Evolutionary conservation across 35 echinoderm and acorn worm species (phyloP).

Genomic region (Ophioderma brevispina): DNA sequence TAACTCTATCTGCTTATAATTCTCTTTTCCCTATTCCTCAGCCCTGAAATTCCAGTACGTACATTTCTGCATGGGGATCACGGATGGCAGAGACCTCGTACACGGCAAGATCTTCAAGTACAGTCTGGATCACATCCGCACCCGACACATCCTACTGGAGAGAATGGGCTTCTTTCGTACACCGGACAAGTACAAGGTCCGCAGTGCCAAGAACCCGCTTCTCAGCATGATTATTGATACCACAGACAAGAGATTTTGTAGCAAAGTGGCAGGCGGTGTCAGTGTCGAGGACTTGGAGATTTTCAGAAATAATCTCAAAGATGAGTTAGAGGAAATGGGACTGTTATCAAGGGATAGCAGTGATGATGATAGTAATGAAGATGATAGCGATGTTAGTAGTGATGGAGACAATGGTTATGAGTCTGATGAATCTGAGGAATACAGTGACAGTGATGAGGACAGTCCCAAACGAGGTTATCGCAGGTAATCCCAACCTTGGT

Average conservation of each 20-base stretch:
- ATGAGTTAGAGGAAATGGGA: constrained; percentile 37
- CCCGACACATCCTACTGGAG: constrained; percentile 68
- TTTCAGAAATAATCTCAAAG: constrained; percentile 45
- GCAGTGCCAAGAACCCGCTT: constrained; percentile 45
- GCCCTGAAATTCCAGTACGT: constrained; percentile 81
- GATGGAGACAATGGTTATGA: too few relatives aligned
- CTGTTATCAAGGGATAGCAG: constrained; percentile 26
- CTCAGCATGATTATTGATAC: constrained; percentile 71
- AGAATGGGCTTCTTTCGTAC: constrained; percentile 64
- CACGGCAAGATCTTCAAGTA: constrained; percentile 84
- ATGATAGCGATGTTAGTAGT: constrained; percentile 2
- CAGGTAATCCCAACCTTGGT: too few relatives aligned
- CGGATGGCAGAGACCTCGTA: constrained; percentile 60
- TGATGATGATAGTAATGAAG: neutral
- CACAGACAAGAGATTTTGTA: constrained; percentile 62
- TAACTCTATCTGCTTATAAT: neutral
- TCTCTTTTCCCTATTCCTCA: constrained; percentile 13
- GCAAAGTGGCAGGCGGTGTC: constrained; percentile 31
- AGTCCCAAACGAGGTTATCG: neutral
- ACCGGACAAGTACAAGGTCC: constrained; percentile 66
- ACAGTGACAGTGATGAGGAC: neutral
- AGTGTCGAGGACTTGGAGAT: constrained; percentile 42
- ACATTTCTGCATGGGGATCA: constrained; percentile 68
- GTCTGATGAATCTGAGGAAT: constrained; percentile 1
- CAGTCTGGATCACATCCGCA: constrained; percentile 59